Evolutionary conservation across 2,797 vertebrate genomes (phyloP), one percentile per base, ranked within the genome.

Genomic region (Varecia variegata): DNA sequence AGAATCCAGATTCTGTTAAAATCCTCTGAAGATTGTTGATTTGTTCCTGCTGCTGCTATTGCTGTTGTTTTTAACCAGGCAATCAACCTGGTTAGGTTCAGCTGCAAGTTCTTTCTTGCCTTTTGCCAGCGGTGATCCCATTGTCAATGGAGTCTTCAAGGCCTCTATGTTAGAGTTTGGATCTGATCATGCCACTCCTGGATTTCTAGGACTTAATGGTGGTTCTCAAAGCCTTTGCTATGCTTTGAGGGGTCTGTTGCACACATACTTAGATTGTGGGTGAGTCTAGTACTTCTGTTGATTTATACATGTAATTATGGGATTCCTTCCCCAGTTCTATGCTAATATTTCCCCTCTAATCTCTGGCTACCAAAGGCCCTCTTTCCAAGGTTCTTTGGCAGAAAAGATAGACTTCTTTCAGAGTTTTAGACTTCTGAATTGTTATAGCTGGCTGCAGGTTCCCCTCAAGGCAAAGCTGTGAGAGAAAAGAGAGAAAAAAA

Each of bases 261-360:
- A 21, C 8, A 65, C 17, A n/a, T 35, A 14, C 9, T 5, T 25
- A 60, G 5, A 27, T 25, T 15, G 4, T 0, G 2, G 15, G 8
- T 76, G 23, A 73, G 7, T 62, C 6, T 15, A 43, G n/a, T 35
- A 25, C 12, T 68, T 68, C 25, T 38, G 8, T 40, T 68, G 11
- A 13, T 27, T 88, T 50, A 54, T 7, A 11, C 8, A 58, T 3
- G 30, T 1, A 60, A 62, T 45, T 62, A 71, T 13, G 11, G 4
- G 0, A 65, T 32, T 40, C 32, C 27, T 52, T 67, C 3, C 20
- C 18, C 15, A 3, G 7, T 40, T 70, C 45, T 50, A 7, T 40
- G 5, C 13, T 4, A 58, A 67, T 21, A 67, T 6, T 27, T 70
- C 25, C 43, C 6, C 43, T 86, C 27, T 15, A 40, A 47, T 73